Evolutionary conservation across 2,113 vertebrate species (phyloP).

Genomic region (Notarius lentiginosus): DNA sequence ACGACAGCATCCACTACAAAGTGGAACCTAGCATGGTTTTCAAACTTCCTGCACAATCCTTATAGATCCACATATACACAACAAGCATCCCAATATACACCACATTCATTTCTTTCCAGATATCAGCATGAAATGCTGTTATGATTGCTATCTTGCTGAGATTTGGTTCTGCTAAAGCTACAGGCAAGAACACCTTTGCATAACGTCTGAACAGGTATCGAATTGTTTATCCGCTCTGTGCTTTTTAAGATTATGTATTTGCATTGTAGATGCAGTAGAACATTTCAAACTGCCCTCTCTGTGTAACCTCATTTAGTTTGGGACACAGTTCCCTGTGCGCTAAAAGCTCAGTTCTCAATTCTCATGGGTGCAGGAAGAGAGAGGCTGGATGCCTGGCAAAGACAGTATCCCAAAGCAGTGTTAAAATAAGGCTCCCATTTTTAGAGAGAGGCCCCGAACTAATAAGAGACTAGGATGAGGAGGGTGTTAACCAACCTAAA

Average conservation of each 20-base stretch:
- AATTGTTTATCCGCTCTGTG: not conserved
- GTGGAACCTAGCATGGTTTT: constrained; percentile 5
- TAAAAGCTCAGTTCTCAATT: constrained; percentile 39
- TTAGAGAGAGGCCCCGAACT: constrained; percentile 7
- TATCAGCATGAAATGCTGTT: not conserved
- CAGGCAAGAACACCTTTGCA: not conserved
- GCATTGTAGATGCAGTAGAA: not conserved
- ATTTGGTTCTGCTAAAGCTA: not conserved
- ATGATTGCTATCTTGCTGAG: not conserved
- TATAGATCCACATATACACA: not conserved
- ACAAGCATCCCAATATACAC: not conserved
- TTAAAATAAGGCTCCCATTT: constrained; percentile 41
- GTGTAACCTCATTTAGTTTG: constrained; percentile 45
- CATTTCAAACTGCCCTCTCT: constrained; percentile 29
- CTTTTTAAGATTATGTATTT: not conserved
- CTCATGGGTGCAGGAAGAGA: constrained; percentile 25
- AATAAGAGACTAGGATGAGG: constrained; percentile 1
- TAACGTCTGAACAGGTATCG: not conserved
- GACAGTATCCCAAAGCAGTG: constrained; percentile 5
- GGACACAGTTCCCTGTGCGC: constrained; percentile 47
- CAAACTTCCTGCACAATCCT: constrained; percentile 1
- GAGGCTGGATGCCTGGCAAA: constrained; percentile 25
- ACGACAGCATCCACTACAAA: constrained; percentile 28
- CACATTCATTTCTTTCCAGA: not conserved
- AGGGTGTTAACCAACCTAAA: not conserved